Evolutionary conservation across 2,113 vertebrate species (phyloP).

Genomic region (Leiothrix lutea): DNA sequence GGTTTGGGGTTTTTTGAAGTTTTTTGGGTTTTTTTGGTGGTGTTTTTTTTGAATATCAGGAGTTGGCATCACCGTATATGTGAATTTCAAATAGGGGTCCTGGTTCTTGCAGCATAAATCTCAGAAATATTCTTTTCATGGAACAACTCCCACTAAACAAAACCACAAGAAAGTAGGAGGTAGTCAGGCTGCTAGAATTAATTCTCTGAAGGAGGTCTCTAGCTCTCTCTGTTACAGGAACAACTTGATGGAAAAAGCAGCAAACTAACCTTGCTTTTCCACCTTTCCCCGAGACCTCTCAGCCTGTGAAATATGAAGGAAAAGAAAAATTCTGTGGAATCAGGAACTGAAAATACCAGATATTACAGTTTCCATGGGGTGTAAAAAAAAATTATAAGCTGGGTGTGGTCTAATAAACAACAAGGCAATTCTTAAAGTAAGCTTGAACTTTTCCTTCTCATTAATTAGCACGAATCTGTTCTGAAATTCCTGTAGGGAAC

Average conservation of each 20-base stretch:
- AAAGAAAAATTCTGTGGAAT: background rate
- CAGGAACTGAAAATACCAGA: background rate
- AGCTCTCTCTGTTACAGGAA: background rate
- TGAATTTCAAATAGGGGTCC: background rate
- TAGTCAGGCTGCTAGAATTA: background rate
- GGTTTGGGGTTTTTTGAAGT: too few species aligned
- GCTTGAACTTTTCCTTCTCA: background rate
- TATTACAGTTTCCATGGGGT: background rate
- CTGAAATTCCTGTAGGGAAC: background rate
- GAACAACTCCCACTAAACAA: background rate
- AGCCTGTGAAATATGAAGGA: background rate
- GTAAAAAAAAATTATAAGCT: background rate
- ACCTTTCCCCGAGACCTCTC: background rate
- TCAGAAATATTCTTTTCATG: background rate
- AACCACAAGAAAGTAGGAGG: background rate
- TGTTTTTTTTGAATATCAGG: background rate
- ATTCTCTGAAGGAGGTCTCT: background rate
- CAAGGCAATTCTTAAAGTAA: background rate
- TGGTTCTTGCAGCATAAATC: background rate
- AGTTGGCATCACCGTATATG: background rate
- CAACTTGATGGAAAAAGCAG: background rate
- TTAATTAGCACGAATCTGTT: background rate
- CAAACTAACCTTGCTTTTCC: background rate
- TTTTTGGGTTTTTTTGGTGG: background rate
- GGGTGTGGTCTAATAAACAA: background rate